phyloP scores from a whole-genome alignment of 2,888 invertebrate genomes.

The Oscheius myriophilus region DNA sequence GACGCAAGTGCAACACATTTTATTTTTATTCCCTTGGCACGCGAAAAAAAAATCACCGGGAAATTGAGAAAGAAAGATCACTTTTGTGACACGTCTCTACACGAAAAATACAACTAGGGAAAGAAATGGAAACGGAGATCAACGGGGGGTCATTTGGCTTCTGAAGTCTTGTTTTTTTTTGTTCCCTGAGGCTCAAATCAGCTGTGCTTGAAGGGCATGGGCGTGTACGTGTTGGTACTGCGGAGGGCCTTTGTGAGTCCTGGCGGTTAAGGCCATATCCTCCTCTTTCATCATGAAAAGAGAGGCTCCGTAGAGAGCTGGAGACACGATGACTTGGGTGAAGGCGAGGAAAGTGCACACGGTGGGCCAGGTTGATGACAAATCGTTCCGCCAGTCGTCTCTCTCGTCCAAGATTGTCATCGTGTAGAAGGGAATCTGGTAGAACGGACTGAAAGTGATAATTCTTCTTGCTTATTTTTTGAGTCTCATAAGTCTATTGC shows the following conservation, averaged over 20 bases:
- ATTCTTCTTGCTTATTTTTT: too few relatives aligned
- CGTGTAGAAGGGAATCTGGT: conserved; percentile 66
- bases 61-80: not conserved
- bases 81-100: not conserved
- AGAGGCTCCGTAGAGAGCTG: conserved; percentile 65
- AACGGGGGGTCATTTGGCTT: not conserved
- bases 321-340: conserved; percentile 58
- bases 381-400: conserved; percentile 43
- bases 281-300: conserved; percentile 70
- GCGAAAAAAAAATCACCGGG: conserved; percentile 1
- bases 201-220: conserved; percentile 51
- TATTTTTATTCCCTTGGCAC: not conserved
- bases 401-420: conserved; percentile 57
- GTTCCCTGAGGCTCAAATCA: conserved; percentile 40
- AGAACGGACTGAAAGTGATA: conserved; percentile 61
- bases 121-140: conserved; percentile 1
- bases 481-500: not conserved
- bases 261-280: conserved; percentile 69
- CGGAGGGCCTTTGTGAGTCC: conserved; percentile 61
- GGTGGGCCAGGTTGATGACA: conserved; percentile 55
- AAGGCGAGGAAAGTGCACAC: conserved; percentile 62
- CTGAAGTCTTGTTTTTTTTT: not conserved
- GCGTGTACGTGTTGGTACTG: conserved; percentile 53
- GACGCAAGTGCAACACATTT: not conserved
- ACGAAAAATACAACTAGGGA: conserved; percentile 2